Evolutionary conservation across 2,888 invertebrate genomes (phyloP).

Genomic region (Ptychoptera albimana): DNA sequence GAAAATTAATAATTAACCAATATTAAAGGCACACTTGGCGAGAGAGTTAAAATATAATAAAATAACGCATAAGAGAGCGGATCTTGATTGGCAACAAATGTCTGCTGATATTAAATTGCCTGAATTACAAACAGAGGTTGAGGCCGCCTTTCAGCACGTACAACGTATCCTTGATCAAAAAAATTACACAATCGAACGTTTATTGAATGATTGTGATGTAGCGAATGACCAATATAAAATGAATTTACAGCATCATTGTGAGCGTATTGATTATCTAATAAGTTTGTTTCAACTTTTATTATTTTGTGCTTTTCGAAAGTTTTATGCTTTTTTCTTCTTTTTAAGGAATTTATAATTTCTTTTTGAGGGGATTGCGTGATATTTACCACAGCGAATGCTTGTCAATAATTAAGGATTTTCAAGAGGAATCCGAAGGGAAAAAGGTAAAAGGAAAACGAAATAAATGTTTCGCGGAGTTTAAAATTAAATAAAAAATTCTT

Average conservation of each 20-base stretch:
- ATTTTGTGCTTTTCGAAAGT: not conserved
- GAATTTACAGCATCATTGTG: not conserved
- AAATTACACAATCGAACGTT: not conserved
- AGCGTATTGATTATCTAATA: not conserved
- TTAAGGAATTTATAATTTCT: not conserved
- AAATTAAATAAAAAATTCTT: not conserved
- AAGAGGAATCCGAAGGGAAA: not conserved
- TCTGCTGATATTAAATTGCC: conserved; percentile 18
- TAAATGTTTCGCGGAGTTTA: no score
- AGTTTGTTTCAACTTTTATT: not conserved
- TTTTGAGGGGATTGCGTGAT: not conserved
- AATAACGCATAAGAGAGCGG: conserved; percentile 16
- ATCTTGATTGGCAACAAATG: conserved; percentile 19
- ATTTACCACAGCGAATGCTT: not conserved
- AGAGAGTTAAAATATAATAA: conserved; percentile 20
- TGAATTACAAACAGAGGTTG: conserved; percentile 20
- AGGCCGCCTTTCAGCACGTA: not conserved
- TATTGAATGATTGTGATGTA: not conserved
- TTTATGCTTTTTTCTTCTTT: not conserved
- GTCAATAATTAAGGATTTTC: not conserved
- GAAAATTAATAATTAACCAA: no score
- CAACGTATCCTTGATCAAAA: conserved; percentile 1
- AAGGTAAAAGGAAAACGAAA: no score
- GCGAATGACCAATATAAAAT: conserved; percentile 1
- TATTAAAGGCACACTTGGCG: conserved; percentile 17